Percentiles rank a stretch among this genome's conserved stretches.
Conservation (phyloP, 2,888 invertebrate species). For the Eurytoma adleriae region DNA sequence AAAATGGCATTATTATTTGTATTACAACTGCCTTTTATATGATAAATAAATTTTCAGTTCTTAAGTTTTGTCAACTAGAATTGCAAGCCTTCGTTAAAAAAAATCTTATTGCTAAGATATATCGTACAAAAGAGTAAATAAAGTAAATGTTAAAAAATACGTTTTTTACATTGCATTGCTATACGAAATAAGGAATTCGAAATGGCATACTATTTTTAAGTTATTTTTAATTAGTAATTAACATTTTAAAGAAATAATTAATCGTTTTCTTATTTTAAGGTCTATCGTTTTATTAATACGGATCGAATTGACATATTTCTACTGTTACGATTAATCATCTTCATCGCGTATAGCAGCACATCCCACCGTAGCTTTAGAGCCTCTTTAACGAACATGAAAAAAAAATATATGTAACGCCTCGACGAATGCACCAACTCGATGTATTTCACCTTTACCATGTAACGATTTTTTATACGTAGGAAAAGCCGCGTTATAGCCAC, state of each 20-base stretch:
- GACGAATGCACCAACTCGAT: conserved; percentile 30
- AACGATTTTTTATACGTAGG: conserved; percentile 46
- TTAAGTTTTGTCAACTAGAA: too few species aligned
- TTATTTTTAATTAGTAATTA: not conserved
- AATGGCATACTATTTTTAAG: not conserved
- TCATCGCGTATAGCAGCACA: not conserved
- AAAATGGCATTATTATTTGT: not conserved
- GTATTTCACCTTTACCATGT: conserved; percentile 41
- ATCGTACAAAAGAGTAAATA: conserved; percentile 16
- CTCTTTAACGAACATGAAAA: conserved; percentile 35
- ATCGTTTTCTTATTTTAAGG: not conserved
- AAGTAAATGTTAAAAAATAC: conserved; percentile 3
- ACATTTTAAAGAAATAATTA: not conserved
- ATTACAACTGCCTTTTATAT: conserved; percentile 40
- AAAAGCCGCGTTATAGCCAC: conserved; percentile 13
- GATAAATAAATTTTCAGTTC: conserved; percentile 9
- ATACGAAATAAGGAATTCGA: too few species aligned
- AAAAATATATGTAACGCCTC: conserved; percentile 12
- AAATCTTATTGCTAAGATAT: conserved; percentile 1
- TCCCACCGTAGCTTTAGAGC: conserved; percentile 37
- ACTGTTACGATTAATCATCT: not conserved
- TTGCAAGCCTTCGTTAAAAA: conserved; percentile 4
- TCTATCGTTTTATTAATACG: not conserved
- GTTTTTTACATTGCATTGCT: not conserved
- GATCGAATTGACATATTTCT: too few species aligned